Evolutionary conservation across 2,113 vertebrate species (phyloP), one percentile per base, ranked within the genome.

Genomic region (Callospermophilus lateralis): DNA sequence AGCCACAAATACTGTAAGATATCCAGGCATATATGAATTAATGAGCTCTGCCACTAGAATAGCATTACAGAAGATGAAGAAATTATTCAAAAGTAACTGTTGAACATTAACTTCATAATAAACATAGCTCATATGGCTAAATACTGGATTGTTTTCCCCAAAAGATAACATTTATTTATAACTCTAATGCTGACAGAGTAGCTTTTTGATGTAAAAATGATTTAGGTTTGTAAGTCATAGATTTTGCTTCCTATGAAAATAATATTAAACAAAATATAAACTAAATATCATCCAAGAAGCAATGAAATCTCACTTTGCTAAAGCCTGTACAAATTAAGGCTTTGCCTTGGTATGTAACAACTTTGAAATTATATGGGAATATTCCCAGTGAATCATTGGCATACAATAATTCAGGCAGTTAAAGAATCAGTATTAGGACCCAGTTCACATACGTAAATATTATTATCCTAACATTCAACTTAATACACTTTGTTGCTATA

Each of bases 281-380:
- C 70, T 87, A 55, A 89, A 94, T 30, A 84, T 77, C 91, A 96
- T 96, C 96, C 96, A 93, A 92, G 28, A 96, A 88, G 95, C 91
- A 96, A 78, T 53, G 72, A 80, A 95, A 92, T 90, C 72, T 88
- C 65, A 37, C 10, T 96, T n/a, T 80, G 63, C 80, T 96, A 90
- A 96, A 94, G 68, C 79, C 96, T 93, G 90, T 83, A 92, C 93
- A 95, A 96, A 92, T 96, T 93, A 97, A 92, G 95, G 90, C 94
- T 93, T 96, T 84, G 91, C 72, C 88, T 91, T 87, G 65, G 80
- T 89, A 95, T 48, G 32, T 65, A 96, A 91, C 65, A 70, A 78
- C 72, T 97, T 80, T 81, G 22, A 90, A 97, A 92, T 74, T 83
- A 55, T 42, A 34, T 76, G 89, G 89, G 48, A 86, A 93, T 65